Base-by-base conservation (phyloP, 2,113 vertebrate genomes). In the Paramormyrops kingsleyae region DNA sequence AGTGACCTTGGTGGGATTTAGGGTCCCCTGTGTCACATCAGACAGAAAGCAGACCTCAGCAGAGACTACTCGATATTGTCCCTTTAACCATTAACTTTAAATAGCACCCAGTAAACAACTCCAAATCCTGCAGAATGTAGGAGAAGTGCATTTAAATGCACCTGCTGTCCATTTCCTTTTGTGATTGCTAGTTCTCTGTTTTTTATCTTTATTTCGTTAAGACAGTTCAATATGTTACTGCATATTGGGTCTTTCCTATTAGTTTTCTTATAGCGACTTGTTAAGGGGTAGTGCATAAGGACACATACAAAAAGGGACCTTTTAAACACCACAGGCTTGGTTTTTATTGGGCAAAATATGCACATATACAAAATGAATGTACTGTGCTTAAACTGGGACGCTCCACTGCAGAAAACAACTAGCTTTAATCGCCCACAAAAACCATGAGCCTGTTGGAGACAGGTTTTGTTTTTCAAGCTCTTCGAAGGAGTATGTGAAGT, bases 51-150 rank as follows among this genome's bases (percentile, higher is more conserved):
- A 44, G 52, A 49, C 50, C 50, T 89, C 46, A 39, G 19, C 47
- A 74, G 44, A 31, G 31, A 19, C 19, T 24, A 17, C 49, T 53
- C 27, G 6, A 5, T n/a, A 24, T 46, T 39, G 27, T 89, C 47
- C 31, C 39, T 24, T 70, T 70, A 49, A 5, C n/a, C 31, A 27
- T 70, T n/a, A 27, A 1, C 59, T 50, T 89, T 42, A 80, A 80
- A 80, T 74, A 89, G 70, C 88, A 39, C 27, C 35, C 27, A 77
- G 46, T 53, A 87, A 87, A 56, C 46, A 80, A 89, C 46, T 39
- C 0, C 1, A 27, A 70, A 70, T 66, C 42, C 42, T 47, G 46
- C 49, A 52, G 31, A 87, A 13, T 35, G 15, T 56, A 53, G 31
- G 47, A 50, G 49, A 53, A 56, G 24, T 35, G 47, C 7, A 53